These are phyloP conservation scores for Pipistrellus pygmaeus DNA, from an alignment of 2,797 vertebrate species.

Conservation along the genomic window DNA sequence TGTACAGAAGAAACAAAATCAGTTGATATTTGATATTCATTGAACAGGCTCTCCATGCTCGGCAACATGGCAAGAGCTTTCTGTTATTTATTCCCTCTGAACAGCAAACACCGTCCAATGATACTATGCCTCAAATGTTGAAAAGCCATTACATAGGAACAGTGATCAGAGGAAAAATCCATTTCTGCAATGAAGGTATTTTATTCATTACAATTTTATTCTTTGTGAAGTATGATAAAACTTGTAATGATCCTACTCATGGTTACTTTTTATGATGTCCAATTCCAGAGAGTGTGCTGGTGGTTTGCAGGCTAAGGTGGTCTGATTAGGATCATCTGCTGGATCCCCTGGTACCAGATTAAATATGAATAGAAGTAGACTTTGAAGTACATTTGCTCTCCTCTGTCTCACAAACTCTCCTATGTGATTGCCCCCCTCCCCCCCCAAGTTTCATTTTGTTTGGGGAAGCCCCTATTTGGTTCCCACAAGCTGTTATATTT, in stretches of 20 bases:
- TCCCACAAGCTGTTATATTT: not conserved
- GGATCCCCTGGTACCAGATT: not conserved
- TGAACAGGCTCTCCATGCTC: not conserved
- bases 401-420: slow-evolving; percentile 8
- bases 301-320: not conserved
- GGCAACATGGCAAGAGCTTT: not conserved
- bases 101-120: not conserved
- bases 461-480: slow-evolving; percentile 32
- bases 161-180: not conserved
- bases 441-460: slow-evolving; percentile 43
- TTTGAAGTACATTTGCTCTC: slow-evolving; percentile 6
- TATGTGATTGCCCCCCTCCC: not conserved
- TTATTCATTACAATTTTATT: slow-evolving; percentile 34
- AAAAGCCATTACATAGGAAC: not conserved
- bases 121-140: not conserved
- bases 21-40: not conserved
- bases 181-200: slow-evolving; percentile 13
- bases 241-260: not conserved
- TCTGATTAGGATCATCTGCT: not conserved
- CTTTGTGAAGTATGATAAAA: not conserved
- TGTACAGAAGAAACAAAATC: not conserved
- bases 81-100: not conserved
- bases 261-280: not conserved
- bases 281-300: not conserved
- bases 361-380: not conserved